phyloP scores from a whole-genome alignment of 2,888 invertebrate species.

The Lampropteryx suffumata region DNA sequence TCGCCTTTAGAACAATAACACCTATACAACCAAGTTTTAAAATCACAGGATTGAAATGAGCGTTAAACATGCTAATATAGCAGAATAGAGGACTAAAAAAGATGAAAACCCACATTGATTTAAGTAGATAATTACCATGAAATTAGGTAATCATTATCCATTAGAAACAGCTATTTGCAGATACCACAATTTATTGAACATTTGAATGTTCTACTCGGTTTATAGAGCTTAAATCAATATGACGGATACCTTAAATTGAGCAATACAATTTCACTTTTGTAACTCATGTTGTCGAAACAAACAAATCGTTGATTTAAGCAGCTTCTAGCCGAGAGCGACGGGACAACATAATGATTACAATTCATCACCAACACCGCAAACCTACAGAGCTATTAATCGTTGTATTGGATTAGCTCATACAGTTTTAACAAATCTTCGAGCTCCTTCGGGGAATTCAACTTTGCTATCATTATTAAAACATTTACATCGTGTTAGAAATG shows the following conservation, averaged over 20 bases:
- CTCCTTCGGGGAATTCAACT: slow-evolving; percentile 22
- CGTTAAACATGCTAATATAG: slow-evolving; percentile 4
- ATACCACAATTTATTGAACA: too few species aligned
- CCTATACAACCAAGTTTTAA: slow-evolving; percentile 49
- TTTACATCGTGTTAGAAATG: slow-evolving; percentile 18
- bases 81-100: neutral
- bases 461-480: slow-evolving; percentile 22
- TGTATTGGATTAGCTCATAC: slow-evolving; percentile 71
- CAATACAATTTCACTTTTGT: slow-evolving; percentile 8
- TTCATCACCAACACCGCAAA: slow-evolving; percentile 41
- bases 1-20: slow-evolving; percentile 42
- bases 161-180: too few species aligned
- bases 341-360: slow-evolving; percentile 27
- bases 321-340: slow-evolving; percentile 1
- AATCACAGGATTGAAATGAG: slow-evolving; percentile 52
- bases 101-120: neutral
- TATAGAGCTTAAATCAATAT: neutral
- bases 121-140: neutral
- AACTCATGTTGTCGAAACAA: slow-evolving; percentile 5
- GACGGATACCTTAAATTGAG: slow-evolving; percentile 7
- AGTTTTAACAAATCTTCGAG: slow-evolving; percentile 45
- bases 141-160: too few species aligned
- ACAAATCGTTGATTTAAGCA: slow-evolving; percentile 14
- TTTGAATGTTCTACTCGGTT: neutral
- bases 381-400: slow-evolving; percentile 56